Base-by-base conservation (phyloP, 2,113 vertebrate genomes). In the Gasterosteus aculeatus region DNA sequence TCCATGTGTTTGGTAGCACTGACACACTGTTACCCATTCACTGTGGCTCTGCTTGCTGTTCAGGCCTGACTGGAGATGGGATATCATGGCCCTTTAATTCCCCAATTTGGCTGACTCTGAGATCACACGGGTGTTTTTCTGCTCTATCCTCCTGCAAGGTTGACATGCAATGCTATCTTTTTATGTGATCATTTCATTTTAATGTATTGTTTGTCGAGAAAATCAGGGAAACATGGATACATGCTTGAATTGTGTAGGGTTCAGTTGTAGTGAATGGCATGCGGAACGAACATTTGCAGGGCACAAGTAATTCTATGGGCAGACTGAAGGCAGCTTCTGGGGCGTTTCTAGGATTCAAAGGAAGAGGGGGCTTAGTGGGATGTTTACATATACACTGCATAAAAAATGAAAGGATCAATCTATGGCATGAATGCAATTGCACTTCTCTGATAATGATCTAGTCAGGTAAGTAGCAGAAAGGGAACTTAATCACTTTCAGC, bases 1-100 rank as follows among this genome's bases (percentile, higher is more conserved):
- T 78, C 89, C 88, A 91, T 84, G 82, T 89, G 89, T 72, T 81
- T 38, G 47, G 51, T 39, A 14, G 47, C n/a, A 44, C 58, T n/a
- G 29, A 44, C 44, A 70, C 65, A 70, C 46, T 70, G 76, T 72
- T 84, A 51, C 69, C 62, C 56, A 63, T 26, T 84, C 59, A 70
- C 77, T 70, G 72, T 77, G 63, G 19, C 47, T 61, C 82, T 29
- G 70, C 75, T 78, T 73, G 29, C 70, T 69, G 69, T 75, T 82
- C 65, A 54, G 3, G 64, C 47, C 44, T 60, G 61, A 85, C 49
- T 79, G 61, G 53, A 73, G 71, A 83, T 15, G 62, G 51, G 53
- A 75, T 47, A 83, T 86, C 65, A 62, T 59, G 59, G 51, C 62
- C 46, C 7, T 44, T 65, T 44, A 65, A 51, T 75, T 47, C 12